Evolutionary conservation across 2,113 vertebrate genomes (phyloP).

Genomic region (Clarias macrocephalus): DNA sequence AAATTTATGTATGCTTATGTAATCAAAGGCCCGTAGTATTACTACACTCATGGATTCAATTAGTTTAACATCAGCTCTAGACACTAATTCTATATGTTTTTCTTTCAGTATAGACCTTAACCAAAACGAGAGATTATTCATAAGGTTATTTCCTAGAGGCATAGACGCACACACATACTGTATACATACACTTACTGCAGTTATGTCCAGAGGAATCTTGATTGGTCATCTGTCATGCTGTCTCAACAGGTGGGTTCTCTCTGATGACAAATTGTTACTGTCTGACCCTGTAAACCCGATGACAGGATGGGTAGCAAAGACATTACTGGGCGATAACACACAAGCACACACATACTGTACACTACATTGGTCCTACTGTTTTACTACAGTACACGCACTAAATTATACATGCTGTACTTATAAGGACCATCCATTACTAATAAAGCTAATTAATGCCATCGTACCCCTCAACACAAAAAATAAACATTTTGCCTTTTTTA

Average conservation of each 20-base stretch:
- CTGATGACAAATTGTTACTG: background rate
- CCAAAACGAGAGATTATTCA: background rate
- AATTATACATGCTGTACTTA: background rate
- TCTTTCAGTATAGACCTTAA: constrained; percentile 8
- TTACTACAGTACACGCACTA: background rate
- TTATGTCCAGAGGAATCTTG: constrained; percentile 3
- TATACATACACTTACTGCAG: background rate
- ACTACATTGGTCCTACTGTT: background rate
- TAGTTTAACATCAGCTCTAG: background rate
- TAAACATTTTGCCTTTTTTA: background rate
- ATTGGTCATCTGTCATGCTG: constrained; percentile 27
- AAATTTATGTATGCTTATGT: too few species aligned
- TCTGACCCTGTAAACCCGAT: background rate
- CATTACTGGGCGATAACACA: background rate
- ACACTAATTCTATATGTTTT: background rate
- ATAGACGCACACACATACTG: background rate
- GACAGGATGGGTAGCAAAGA: constrained; percentile 9
- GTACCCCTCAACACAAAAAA: background rate
- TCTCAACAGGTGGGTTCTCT: constrained; percentile 12
- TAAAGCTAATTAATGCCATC: background rate
- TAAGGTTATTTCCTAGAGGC: background rate
- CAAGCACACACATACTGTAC: background rate
- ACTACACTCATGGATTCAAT: background rate
- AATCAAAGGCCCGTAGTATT: background rate
- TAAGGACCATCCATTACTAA: background rate